These are phyloP conservation scores for Hiodon alosoides DNA, from an alignment of 2,113 vertebrate genomes.

Conservation along the genomic window DNA sequence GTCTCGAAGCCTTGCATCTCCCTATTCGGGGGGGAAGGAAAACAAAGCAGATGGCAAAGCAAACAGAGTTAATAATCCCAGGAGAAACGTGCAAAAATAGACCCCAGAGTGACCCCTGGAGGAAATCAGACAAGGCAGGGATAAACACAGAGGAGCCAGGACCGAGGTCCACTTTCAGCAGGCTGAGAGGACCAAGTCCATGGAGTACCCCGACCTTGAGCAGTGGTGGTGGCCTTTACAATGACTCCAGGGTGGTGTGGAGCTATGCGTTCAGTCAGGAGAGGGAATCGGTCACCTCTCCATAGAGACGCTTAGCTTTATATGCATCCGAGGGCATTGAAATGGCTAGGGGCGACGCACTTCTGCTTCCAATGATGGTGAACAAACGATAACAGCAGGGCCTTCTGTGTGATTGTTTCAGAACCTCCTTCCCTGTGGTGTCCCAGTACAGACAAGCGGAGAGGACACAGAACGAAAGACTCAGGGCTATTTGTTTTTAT, in stretches of 20 bases:
- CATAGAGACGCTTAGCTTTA: background rate
- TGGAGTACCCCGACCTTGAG: conserved; percentile 53
- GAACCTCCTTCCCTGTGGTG: too few relatives aligned
- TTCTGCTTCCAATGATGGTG: too few relatives aligned
- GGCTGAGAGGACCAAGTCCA: conserved; percentile 64
- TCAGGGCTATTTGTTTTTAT: too few relatives aligned
- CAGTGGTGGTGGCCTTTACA: conserved; percentile 61
- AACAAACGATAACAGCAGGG: too few relatives aligned
- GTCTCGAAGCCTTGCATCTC: background rate
- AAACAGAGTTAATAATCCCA: background rate
- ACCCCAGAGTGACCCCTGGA: background rate
- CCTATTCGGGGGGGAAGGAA: background rate
- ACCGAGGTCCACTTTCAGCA: too few relatives aligned
- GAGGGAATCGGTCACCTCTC: conserved; percentile 74
- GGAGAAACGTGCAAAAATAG: background rate
- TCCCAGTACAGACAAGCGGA: too few relatives aligned
- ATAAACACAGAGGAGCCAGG: background rate
- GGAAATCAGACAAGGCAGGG: background rate
- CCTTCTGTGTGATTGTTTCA: too few relatives aligned
- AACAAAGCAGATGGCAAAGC: background rate
- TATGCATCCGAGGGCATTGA: too few relatives aligned
- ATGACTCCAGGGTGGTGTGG: conserved; percentile 55
- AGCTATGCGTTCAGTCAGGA: conserved; percentile 76
- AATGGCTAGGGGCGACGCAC: too few relatives aligned
- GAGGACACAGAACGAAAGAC: too few relatives aligned